Evolutionary conservation across 2,113 vertebrate species (phyloP).

Genomic region (Megaceryle torquata): DNA sequence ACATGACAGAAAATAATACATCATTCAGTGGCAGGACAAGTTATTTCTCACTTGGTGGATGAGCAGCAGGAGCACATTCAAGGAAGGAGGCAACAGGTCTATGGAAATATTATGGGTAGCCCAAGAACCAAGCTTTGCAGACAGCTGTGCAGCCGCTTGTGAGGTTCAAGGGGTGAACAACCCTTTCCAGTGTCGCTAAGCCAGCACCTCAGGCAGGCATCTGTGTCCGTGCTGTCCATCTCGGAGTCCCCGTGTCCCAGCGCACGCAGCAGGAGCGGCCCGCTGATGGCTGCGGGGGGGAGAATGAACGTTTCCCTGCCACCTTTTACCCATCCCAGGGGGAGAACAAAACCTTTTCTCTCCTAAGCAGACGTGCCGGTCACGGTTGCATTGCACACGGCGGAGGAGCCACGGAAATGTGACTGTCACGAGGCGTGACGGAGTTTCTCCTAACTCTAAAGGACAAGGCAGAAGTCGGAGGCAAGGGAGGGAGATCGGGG

Average conservation of each 20-base stretch:
- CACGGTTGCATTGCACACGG: no score
- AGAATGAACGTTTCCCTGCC: neutral
- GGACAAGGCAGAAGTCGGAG: no score
- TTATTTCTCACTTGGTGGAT: neutral
- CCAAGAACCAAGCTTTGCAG: neutral
- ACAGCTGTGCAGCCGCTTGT: no score
- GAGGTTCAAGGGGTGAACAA: neutral
- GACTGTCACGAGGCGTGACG: neutral
- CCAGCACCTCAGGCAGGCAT: neutral
- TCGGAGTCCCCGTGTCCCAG: no score
- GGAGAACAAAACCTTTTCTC: no score
- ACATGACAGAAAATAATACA: neutral
- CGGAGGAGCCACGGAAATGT: neutral
- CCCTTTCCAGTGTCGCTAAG: neutral
- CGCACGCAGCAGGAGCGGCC: no score
- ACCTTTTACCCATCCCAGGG: rapidly evolving
- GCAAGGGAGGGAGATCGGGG: no score
- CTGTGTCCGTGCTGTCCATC: neutral
- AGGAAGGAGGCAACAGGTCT: neutral
- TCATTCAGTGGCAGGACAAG: neutral
- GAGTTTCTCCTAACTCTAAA: neutral
- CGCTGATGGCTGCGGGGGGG: no score
- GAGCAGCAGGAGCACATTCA: neutral
- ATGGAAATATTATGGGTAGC: rapidly evolving
- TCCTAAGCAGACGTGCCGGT: neutral